phyloP scores from a whole-genome alignment of 2,113 vertebrate species.

The Mormyrus iriodes region DNA sequence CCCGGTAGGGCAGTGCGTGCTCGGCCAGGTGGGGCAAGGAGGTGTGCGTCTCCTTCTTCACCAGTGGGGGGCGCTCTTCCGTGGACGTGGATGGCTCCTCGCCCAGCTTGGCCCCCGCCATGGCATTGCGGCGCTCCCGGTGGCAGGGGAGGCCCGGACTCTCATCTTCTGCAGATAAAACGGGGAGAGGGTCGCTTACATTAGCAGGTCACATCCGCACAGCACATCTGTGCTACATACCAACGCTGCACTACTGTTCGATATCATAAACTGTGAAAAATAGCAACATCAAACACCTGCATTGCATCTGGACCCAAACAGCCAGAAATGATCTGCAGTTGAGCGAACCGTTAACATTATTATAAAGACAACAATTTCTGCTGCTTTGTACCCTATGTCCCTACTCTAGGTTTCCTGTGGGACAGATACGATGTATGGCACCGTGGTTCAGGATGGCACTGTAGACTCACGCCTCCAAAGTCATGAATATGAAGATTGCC shows the following conservation, averaged over 20 bases:
- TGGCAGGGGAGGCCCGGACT: conserved; percentile 81
- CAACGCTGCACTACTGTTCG: not conserved
- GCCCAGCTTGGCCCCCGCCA: conserved; percentile 77
- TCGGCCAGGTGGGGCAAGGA: conserved; percentile 84
- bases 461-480: not conserved
- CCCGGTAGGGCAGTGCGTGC: conserved; percentile 81
- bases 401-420: not conserved
- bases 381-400: not conserved
- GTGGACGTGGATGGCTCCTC: conserved; percentile 95
- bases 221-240: not conserved
- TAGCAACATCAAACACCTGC: not conserved
- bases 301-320: not conserved
- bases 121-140: conserved; percentile 87
- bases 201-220: not conserved
- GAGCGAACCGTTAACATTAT: not conserved
- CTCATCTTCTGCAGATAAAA: conserved; percentile 77
- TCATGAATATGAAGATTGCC: no score
- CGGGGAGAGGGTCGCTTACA: not conserved
- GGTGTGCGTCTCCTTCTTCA: conserved; percentile 92
- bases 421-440: not conserved
- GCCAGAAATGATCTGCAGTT: not conserved
- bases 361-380: not conserved
- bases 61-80: conserved; percentile 83
- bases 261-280: not conserved
- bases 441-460: not conserved